Evolutionary conservation across 1,140 invertebrate genomes (phyloP), one percentile per base, ranked within the genome.

Genomic region (Glossosoma conforme): DNA sequence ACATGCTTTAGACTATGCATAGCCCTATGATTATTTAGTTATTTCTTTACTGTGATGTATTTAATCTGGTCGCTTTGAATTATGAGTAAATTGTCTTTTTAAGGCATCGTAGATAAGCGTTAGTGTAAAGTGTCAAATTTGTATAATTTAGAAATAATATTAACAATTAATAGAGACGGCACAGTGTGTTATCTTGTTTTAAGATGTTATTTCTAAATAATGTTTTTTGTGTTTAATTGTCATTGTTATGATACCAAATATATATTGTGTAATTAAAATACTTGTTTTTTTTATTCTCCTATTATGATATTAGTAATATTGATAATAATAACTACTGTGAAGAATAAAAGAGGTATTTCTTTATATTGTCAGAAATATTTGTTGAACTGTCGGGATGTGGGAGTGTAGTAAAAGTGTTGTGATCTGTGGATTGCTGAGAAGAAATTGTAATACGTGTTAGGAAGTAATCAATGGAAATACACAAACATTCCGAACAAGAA

Each of bases 161-260:
- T 8, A 28, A 28, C 6, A 28, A 28, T 28, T 6, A 28, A 28
- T 8, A 28, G n/a, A 28, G 24, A 28, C 33, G 24, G 30, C 18
- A 10, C 20, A 22, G 18, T 46, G 17, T 36, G 44, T 36, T 13
- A 46, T 17, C 14, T 46, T 35, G 32, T 36, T 36, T 24, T 21
- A 33, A 35, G 18, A 10, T 36, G 30, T 20, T n/a, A 21, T 41
- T 17, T 41, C 10, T 17, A 6, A 17, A 21, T n/a, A 24, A 10
- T 19, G n/a, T n/a, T n/a, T 46, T 46, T 9, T 33, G 33, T 36
- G 15, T 18, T 8, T 46, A 20, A 28, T 35, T 30, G 19, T 9
- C 22, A 11, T 46, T 33, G 36, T 13, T 46, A 33, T 46, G 33
- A 46, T 46, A 46, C 44, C 44, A 46, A 46, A 46, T 35, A 35